Percentiles rank a stretch among this genome's conserved stretches.
These are phyloP conservation scores for Corythoichthys haematopterus DNA, from an alignment of 2,113 vertebrate genomes.

Conservation along the genomic window DNA sequence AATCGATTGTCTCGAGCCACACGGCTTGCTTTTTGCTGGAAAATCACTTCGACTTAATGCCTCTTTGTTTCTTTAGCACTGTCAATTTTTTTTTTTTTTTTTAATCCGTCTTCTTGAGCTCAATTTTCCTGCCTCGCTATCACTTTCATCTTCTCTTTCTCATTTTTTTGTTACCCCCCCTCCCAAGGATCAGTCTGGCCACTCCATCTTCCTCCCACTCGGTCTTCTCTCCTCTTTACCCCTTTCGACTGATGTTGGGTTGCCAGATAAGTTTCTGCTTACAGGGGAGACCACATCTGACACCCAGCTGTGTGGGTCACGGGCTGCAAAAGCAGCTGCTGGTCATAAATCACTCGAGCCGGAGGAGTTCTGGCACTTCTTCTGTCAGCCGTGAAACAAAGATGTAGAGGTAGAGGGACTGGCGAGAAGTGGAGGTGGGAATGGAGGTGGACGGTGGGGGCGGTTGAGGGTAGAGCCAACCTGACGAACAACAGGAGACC, in stretches of 20 bases:
- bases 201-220: conserved; percentile 33
- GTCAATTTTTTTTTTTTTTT: conserved; percentile 1
- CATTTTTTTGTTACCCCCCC: neutral
- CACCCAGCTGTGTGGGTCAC: conserved; percentile 71
- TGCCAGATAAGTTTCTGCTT: conserved; percentile 69
- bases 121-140: conserved; percentile 10
- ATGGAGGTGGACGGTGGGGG: neutral
- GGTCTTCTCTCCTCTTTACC: conserved; percentile 23
- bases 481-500: conserved; percentile 55
- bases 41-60: conserved; percentile 5
- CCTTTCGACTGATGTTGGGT: conserved; percentile 49
- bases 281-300: conserved; percentile 70
- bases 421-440: conserved; percentile 44
- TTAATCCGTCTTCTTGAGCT: conserved; percentile 1
- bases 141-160: conserved; percentile 25
- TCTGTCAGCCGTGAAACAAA: conserved; percentile 74
- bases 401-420: conserved; percentile 61
- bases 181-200: conserved; percentile 12
- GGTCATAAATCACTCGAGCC: conserved; percentile 72
- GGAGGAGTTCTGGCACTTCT: conserved; percentile 69
- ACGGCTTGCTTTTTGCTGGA: conserved; percentile 16
- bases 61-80: conserved; percentile 10
- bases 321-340: conserved; percentile 66
- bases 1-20: conserved; percentile 47
- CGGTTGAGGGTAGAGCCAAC: conserved; percentile 30